A percentile compares a stretch with the other conserved stretches of the same genome.
phyloP scores from a whole-genome alignment of 2,113 vertebrate species.

The Podarcis raffonei region DNA sequence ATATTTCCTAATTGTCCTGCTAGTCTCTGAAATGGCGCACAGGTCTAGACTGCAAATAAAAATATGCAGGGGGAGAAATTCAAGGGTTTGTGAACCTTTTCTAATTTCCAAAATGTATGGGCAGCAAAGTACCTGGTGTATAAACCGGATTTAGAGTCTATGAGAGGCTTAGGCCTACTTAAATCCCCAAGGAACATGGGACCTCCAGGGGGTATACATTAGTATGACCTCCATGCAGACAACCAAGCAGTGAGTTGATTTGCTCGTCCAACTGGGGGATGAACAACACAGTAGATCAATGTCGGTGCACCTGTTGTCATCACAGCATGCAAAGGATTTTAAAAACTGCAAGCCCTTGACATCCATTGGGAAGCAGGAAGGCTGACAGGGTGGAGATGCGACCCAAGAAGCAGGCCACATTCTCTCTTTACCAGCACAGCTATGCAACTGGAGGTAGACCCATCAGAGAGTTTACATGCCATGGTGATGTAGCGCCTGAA shows the following conservation, averaged over 20 bases:
- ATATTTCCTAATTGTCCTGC: background rate
- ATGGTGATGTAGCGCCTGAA: background rate
- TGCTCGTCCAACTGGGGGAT: background rate
- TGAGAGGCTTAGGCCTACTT: background rate
- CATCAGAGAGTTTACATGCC: background rate
- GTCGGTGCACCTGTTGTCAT: background rate
- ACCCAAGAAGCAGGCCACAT: background rate
- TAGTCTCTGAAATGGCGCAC: background rate
- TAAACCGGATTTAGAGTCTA: background rate
- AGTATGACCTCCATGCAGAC: background rate
- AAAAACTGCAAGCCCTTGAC: background rate
- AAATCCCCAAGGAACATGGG: background rate
- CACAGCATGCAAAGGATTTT: accelerated
- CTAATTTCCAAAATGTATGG: background rate
- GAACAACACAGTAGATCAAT: background rate
- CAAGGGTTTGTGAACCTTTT: background rate
- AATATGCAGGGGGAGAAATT: accelerated
- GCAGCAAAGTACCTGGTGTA: accelerated
- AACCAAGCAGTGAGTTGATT: background rate
- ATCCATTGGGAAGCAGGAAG: background rate
- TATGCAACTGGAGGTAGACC: background rate
- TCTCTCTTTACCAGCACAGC: background rate
- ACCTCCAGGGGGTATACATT: background rate
- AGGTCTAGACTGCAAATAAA: background rate
- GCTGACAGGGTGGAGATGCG: background rate